Base-by-base conservation (phyloP, 2,113 vertebrate species). In the Cyanoliseus patagonus region DNA sequence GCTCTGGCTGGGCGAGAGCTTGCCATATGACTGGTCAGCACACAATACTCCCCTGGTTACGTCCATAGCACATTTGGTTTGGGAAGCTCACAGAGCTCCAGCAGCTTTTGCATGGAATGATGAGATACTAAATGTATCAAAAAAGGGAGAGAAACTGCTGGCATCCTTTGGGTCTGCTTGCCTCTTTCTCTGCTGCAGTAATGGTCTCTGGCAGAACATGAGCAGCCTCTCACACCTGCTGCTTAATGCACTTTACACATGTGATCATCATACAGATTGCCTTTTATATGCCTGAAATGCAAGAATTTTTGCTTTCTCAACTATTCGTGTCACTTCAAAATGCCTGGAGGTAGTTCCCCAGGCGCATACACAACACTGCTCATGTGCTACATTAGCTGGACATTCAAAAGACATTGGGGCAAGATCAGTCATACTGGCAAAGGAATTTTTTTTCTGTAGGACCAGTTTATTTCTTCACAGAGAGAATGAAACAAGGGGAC, bases 41-140 rank as follows among this genome's bases (percentile, higher is more conserved):
- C 0, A 0, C 44, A 17, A 31, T 39, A 9, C 37, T 41, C 8
- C 19, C 33, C 18, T 13, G 0, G 3, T 46, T 85, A 61, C 25
- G 37, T 25, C 44, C 49, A 64, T 27, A 84, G 37, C 28, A 46
- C 17, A 8, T 27, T 33, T 22, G 46, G 13, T 41, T 28, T 49
- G 41, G 52, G 41, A 44, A 6, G 46, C 33, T 55, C 7, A 1
- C 23, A 68, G 53, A 82, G 47, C 66, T 90, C 25, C 66, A 46
- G 37, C 22, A 52, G n/a, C 53, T 79, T 78, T 83, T 79, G 42
- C 42, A 35, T n/a, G 8, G 18, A 24, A 39, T 59, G 52, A n/a
- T 44, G 61, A 73, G 37, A 73, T 22, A 82, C 9, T 62, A 51
- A 17, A 46, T 62, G 57, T 25, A 69, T 67, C 53, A 57, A 31